Evolutionary conservation across 2,888 invertebrate species (phyloP), one percentile per base, ranked within the genome.

Genomic region (Drosophila villosipedis): DNA sequence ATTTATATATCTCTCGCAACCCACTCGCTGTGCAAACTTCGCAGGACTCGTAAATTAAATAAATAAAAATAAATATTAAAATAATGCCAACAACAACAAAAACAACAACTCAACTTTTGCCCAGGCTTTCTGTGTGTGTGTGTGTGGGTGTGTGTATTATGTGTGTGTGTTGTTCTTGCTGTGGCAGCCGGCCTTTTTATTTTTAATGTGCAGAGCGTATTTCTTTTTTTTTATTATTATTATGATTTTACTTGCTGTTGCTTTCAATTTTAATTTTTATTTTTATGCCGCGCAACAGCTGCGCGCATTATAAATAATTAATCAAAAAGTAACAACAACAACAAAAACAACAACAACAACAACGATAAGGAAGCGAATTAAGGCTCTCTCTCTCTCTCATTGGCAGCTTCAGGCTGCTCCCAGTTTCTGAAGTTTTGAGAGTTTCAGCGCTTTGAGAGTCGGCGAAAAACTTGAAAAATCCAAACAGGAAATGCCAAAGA

Each of bases 11-110:
- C 62, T 19, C 22, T 59, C 64, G 50, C 59, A 64, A 65, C 28
- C 67, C 31, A 37, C 28, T 9, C 52, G 68, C 43, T 73, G 66
- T 58, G 84, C 68, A 76, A 84, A 87, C 82, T 84, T 83, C 75
- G 71, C 69, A 84, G 88, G 85, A 84, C 81, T 79, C 83, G 72
- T 89, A 87, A 87, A 87, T 89, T 89, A 89, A 89, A 87, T 87
- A 87, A 86, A 86, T 89, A 80, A 78, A 83, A 83, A 88, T 76
- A 83, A 89, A 86, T 85, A 82, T 82, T 82, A 82, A 86, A 82
- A 88, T 80, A 83, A 73, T 73, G 80, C 28, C 39, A 57, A n/a
- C 28, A 67, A 53, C 33, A 41, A 49, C 28, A 67, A 53, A 25
- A 41, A 37, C 9, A 37, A 41, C 54, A 57, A 75, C 70, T 49